Base-by-base conservation (phyloP, 2,888 invertebrate species). In the Machimus rusticus region DNA sequence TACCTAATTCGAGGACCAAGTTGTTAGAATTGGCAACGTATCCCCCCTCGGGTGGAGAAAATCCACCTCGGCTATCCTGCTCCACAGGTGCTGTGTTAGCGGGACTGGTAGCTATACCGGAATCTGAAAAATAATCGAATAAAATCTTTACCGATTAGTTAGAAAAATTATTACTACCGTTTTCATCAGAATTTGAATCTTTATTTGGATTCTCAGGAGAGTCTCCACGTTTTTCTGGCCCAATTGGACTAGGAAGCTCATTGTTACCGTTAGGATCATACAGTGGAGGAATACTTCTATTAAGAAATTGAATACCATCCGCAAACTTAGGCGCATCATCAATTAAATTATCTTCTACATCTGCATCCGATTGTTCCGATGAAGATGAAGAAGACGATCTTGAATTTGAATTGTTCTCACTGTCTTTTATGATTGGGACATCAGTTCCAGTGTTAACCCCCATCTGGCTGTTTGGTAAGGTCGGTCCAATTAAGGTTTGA, bases 321-420 rank as follows among this genome's bases (percentile, higher is more conserved):
- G 66, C 66, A 28, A 82, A 81, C 89, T 88, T 90, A 51, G 88
- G 91, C 3, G 93, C 92, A 51, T 93, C 93, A 87, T 94, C 95
- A 89, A 96, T 95, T 0, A 95, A 92, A 90, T 97, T 97, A 90
- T 97, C 97, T 92, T 97, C 97, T 0, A 97, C 94, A 90, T 97
- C 97, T 0, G 97, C 96, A 91, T 97, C 97, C 1, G 96, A 96
- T 90, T 96, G 95, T 89, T 95, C 95, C n/a, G 94, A 94, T 23
- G 95, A 94, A 0, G 95, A 94, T 0, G 91, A 90, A 12, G 89
- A 89, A 6, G 89, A 88, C 6, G 89, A 89, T 43, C 85, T 74
- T 74, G 85, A 84, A 57, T 86, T 57, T 76, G 87, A 86, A 89
- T 93, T 93, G 46, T 94, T 94, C 77, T 93, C 93, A 88, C 93